Evolutionary conservation across 2,888 invertebrate genomes (phyloP).

Genomic region (Teleiodes luculella): DNA sequence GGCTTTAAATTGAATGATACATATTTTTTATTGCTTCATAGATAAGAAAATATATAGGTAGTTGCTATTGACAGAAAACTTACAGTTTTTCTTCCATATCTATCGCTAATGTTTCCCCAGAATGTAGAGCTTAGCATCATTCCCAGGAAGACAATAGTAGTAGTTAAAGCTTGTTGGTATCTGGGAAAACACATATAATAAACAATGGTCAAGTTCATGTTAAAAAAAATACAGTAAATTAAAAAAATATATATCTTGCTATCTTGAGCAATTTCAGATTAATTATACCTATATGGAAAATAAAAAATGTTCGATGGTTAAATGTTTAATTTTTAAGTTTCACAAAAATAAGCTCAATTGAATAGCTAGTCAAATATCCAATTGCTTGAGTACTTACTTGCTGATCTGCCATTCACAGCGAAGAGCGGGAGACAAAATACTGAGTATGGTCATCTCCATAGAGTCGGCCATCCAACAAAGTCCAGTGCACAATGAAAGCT

Average conservation of each 20-base stretch:
- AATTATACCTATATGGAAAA: too few relatives aligned
- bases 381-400: slow-evolving; percentile 52
- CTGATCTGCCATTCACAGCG: slow-evolving; percentile 97
- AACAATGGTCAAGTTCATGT: too few relatives aligned
- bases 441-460: slow-evolving; percentile 98
- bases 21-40: too few relatives aligned
- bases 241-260: too few relatives aligned
- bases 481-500: slow-evolving; percentile 89
- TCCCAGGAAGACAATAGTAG: slow-evolving; percentile 95
- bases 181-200: too few relatives aligned
- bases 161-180: slow-evolving; percentile 94
- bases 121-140: slow-evolving; percentile 98
- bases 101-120: slow-evolving; percentile 96
- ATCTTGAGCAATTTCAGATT: too few relatives aligned
- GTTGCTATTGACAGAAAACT: slow-evolving; percentile 44
- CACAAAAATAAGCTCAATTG: too few relatives aligned
- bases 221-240: too few relatives aligned
- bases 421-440: slow-evolving; percentile 94
- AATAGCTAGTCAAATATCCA: not conserved
- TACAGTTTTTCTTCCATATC: slow-evolving; percentile 93
- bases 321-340: too few relatives aligned
- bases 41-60: too few relatives aligned
- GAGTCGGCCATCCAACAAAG: slow-evolving; percentile 98
- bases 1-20: too few relatives aligned
- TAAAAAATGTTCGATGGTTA: too few relatives aligned